phyloP scores from a whole-genome alignment of 2,113 vertebrate species.

The Lucifuga dentata region DNA sequence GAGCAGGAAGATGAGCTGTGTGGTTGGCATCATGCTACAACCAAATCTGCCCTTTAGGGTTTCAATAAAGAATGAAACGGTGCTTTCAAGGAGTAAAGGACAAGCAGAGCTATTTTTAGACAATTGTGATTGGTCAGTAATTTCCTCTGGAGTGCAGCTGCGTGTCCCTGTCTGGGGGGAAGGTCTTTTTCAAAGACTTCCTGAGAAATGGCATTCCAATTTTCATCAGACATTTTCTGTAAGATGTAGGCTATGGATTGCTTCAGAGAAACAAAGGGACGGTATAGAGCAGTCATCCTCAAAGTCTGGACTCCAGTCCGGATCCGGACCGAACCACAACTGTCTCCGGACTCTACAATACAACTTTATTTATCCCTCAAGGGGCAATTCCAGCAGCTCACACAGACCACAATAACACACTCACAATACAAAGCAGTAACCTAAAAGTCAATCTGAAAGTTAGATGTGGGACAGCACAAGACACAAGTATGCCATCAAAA shows the following conservation, averaged over 20 bases:
- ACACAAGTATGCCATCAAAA: no score
- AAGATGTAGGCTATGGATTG: neutral
- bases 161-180: neutral
- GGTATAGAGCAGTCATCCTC: no score
- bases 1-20: neutral
- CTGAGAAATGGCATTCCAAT: constrained; percentile 15
- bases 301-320: no score
- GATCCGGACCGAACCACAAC: no score
- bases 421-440: no score
- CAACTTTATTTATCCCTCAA: no score
- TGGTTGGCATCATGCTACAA: neutral
- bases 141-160: constrained; percentile 18
- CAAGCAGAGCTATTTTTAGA: constrained; percentile 17
- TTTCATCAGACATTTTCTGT: constrained; percentile 15
- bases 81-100: constrained; percentile 16
- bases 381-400: no score
- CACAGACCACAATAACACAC: no score
- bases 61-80: neutral
- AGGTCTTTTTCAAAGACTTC: constrained; percentile 2
- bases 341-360: no score
- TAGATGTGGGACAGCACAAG: no score
- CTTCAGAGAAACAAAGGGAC: no score
- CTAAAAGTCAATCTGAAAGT: no score
- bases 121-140: constrained; percentile 18
- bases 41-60: neutral